Base-by-base conservation (phyloP, 2,888 invertebrate species). In the Muschampia plurimacula region DNA sequence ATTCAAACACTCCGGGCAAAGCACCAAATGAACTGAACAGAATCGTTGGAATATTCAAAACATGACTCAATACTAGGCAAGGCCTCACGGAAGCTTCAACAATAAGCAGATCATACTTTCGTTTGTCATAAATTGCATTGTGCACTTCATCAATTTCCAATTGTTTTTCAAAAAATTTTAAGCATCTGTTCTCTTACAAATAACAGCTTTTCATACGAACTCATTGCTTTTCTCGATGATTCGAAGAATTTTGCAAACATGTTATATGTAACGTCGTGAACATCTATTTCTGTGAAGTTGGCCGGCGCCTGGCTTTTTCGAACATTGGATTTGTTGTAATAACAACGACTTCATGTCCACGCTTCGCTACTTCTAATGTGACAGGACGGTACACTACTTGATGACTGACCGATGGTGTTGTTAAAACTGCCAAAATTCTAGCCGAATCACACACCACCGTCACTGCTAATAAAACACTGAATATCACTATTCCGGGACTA, bases 341-440 rank as follows among this genome's bases (percentile, higher is more conserved):
- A 15, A 62, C 62, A 1, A 62, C 36, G 1, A 62, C 62, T 39
- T 62, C 15, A 8, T 62, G 62, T 39, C 60, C 60, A 7, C 60
- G 36, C n/a, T 36, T 60, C 4, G 60, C 60, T n/a, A 60, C n/a
- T n/a, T 39, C 60, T 39, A 60, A 13, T n/a, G 60, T 60, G 9
- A 60, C 0, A 8, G 39, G 36, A 2, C 60, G 60, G 15, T 73
- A 8, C 81, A 84, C 83, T 1, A 86, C 77, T 76, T 89, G 88
- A 63, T 90, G 90, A 68, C 93, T 94, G 55, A 91, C 86, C 0
- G 87, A 86, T 2, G 89, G 83, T 2, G 78, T 75, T 0, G 88
- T 80, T 28, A 88, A 78, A 0, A 89, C 77, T 0, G 79, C 86
- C 32, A 92, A 74, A 66, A 92, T 91, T 66, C 81, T 83, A 4